Evolutionary conservation across 1,140 invertebrate genomes (phyloP), one percentile per base, ranked within the genome.

Genomic region (Lerema accius): DNA sequence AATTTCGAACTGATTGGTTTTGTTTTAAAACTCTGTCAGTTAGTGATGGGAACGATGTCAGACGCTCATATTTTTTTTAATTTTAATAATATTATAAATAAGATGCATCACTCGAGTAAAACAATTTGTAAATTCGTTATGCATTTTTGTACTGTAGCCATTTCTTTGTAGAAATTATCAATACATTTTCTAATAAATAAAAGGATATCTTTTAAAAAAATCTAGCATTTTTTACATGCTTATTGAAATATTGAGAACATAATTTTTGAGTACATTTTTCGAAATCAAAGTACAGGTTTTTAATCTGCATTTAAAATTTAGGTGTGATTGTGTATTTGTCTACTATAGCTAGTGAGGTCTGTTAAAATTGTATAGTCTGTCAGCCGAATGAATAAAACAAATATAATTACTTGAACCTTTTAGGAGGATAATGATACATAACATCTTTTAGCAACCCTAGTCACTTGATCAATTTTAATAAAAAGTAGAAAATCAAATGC

Each of bases 21-120:
- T 49, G 46, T 3, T 49, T 6, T 15, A 32, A 32, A 49, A 49
- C 17, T 49, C 46, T 11, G 32, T 51, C 49, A 51, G 49, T 51
- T 51, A n/a, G 28, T 15, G 49, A 51, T 19, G 26, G 32, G 5
- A 10, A 6, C 32, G 28, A 16, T 50, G 23, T 50, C 48, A 11
- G 10, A 13, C 32, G 48, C 28, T 50, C 48, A 4, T 32, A 50
- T 35, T 51, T 37, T 51, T 19, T n/a, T 16, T 9, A n/a, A 5
- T 23, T 23, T 23, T 39, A 51, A 51, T 51, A 51, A 51, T 51
- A 51, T 51, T 51, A 51, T 51, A 39, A 51, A 51, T 51, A 51
- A 51, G 49, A 51, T 39, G 16, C 19, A 19, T 51, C 49, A 51
- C 49, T 51, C 15, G 35, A 51, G 49, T 32, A 7, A 7, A n/a